Conservation (phyloP, 2,113 vertebrate species). For the Stictonetta naevosa region DNA sequence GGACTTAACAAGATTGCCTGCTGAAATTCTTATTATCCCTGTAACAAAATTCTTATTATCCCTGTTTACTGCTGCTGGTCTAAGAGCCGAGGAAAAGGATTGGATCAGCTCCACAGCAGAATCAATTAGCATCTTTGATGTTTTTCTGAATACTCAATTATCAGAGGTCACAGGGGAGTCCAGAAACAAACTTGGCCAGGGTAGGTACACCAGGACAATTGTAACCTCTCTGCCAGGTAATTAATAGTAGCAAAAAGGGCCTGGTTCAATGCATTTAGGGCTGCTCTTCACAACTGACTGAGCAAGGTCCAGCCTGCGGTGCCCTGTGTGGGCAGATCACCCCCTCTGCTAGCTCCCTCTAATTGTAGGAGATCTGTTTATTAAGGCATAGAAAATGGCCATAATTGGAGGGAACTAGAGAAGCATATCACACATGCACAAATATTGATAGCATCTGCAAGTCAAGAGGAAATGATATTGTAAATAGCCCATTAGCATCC, state of each 20-base stretch:
- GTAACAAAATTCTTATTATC: constrained; percentile 23
- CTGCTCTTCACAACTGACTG: neutral
- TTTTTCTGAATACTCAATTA: neutral
- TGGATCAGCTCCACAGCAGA: neutral
- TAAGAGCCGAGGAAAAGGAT: neutral
- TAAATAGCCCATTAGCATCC: constrained; percentile 22
- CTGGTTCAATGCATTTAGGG: neutral
- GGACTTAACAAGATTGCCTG: constrained; percentile 16
- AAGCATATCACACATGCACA: neutral
- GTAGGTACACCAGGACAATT: neutral
- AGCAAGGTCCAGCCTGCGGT: neutral
- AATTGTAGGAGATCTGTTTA: constrained; percentile 3
- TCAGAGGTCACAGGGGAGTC: neutral
- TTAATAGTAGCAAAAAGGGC: neutral
- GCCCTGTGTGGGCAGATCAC: neutral
- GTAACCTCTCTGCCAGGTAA: neutral
- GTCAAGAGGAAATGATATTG: constrained; percentile 17
- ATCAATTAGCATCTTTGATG: neutral
- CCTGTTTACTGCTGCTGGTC: neutral
- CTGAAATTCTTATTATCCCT: constrained; percentile 31
- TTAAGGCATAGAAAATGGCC: neutral
- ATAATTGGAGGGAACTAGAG: neutral
- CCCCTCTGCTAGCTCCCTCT: neutral
- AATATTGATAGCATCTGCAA: constrained; percentile 32
- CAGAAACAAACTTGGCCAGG: neutral